A percentile compares a stretch with the other conserved stretches of the same genome.
Evolutionary conservation across 2,113 vertebrate genomes (phyloP).

Genomic region (Urocynchramus pylzowi): DNA sequence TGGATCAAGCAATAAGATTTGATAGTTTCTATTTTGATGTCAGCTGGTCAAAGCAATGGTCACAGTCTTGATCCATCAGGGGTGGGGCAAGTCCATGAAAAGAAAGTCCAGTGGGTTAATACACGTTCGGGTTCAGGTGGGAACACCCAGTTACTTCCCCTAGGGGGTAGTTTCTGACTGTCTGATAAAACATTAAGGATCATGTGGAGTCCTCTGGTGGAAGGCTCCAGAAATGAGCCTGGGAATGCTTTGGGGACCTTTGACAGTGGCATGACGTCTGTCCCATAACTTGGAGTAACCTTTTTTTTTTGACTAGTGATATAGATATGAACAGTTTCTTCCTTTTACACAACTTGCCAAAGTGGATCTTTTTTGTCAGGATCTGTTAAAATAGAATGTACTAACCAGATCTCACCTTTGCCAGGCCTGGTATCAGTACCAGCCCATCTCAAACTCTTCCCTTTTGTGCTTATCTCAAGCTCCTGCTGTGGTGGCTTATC

Average conservation of each 20-base stretch:
- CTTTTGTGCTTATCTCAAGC: not conserved
- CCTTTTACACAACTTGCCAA: not conserved
- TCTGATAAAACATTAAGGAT: not conserved
- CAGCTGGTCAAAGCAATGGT: not conserved
- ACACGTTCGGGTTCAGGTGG: not conserved
- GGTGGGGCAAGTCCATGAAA: not conserved
- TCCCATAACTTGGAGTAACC: not conserved
- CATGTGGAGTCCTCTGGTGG: not conserved
- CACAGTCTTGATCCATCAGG: not conserved
- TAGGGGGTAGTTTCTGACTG: accelerated
- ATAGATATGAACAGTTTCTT: not conserved
- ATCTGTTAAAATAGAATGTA: not conserved
- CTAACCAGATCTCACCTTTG: accelerated
- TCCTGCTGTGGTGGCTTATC: not conserved
- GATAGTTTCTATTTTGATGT: not conserved
- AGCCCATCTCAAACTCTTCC: not conserved
- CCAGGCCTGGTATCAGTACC: not conserved
- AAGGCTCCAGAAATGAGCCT: not conserved
- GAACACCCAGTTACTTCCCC: not conserved
- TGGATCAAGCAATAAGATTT: not conserved
- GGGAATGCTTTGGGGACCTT: no score
- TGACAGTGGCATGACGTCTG: not conserved
- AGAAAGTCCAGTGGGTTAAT: not conserved
- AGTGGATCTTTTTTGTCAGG: not conserved
- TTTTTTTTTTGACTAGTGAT: not conserved